phyloP scores from a whole-genome alignment of 2,113 vertebrate species.

The Halichoeres trimaculatus region DNA sequence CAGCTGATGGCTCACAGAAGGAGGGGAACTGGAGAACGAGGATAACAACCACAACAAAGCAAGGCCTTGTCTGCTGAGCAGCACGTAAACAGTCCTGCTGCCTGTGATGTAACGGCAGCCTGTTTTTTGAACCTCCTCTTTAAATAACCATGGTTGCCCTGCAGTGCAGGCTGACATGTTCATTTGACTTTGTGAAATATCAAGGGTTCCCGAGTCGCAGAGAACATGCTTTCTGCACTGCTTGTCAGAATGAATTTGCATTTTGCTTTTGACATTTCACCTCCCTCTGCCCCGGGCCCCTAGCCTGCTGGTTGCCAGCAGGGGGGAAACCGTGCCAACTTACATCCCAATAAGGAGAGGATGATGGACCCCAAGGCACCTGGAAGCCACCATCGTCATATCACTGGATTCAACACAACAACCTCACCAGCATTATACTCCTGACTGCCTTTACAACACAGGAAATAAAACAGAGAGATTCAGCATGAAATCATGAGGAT shows the following conservation, averaged over 20 bases:
- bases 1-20: constrained; percentile 33
- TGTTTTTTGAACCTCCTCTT: constrained; percentile 65
- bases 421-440: constrained; percentile 15
- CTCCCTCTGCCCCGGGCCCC: constrained; percentile 38
- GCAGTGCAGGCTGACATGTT: constrained; percentile 72
- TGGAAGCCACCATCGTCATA: constrained; percentile 33
- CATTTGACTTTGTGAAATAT: constrained; percentile 86
- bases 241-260: constrained; percentile 82
- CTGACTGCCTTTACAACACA: background rate
- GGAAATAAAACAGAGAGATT: background rate
- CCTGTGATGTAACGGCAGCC: constrained; percentile 67
- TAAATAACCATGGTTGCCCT: constrained; percentile 79
- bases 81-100: constrained; percentile 51
- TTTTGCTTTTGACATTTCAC: constrained; percentile 78
- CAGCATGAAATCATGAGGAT: background rate
- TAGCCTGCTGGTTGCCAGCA: constrained; percentile 39
- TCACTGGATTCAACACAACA: constrained; percentile 1
- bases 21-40: constrained; percentile 46
- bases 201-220: constrained; percentile 79
- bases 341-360: constrained; percentile 53
- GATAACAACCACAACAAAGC: constrained; percentile 61
- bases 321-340: constrained; percentile 60
- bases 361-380: constrained; percentile 64
- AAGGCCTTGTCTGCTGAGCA: constrained; percentile 38
- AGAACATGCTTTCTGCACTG: constrained; percentile 80